These are phyloP conservation scores for Mesopsocus fuscifrons DNA, from an alignment of 2,888 invertebrate genomes.

Conservation along the genomic window DNA sequence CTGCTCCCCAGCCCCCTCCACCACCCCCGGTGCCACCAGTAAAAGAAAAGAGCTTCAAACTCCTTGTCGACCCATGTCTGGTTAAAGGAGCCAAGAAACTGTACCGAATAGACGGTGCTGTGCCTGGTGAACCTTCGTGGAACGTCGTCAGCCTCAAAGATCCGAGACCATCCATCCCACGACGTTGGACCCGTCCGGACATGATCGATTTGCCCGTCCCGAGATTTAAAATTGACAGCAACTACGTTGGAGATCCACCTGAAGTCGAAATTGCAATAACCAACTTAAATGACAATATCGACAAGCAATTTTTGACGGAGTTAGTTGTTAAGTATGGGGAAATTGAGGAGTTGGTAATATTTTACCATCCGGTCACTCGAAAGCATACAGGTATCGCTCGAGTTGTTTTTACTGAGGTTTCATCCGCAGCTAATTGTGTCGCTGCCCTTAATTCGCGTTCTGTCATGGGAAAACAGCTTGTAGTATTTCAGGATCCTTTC, in stretches of 20 bases:
- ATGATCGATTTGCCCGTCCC: constrained; percentile 73
- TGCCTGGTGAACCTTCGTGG: constrained; percentile 64
- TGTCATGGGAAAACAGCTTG: constrained; percentile 89
- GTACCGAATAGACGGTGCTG: constrained; percentile 80
- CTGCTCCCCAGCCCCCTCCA: background rate
- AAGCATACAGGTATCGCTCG: constrained; percentile 89
- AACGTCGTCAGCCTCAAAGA: constrained; percentile 61
- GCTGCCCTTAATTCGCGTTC: constrained; percentile 85
- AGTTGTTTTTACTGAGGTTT: constrained; percentile 71
- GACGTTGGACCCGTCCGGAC: constrained; percentile 68
- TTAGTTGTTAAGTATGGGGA: constrained; percentile 69
- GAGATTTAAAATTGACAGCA: constrained; percentile 71
- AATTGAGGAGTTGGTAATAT: constrained; percentile 75
- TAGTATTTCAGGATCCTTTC: constrained; percentile 81
- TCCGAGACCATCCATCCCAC: constrained; percentile 55
- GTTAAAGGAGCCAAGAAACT: constrained; percentile 70
- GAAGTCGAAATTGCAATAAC: constrained; percentile 86
- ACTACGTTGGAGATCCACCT: constrained; percentile 88
- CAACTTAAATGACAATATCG: constrained; percentile 96
- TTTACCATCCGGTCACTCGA: constrained; percentile 80
- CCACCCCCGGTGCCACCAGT: background rate
- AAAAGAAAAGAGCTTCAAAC: constrained; percentile 52
- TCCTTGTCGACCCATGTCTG: constrained; percentile 76
- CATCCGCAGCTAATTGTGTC: constrained; percentile 67
- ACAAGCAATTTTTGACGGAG: constrained; percentile 71